phyloP scores from a whole-genome alignment of 2,113 vertebrate species.

The Erythrocebus patas region DNA sequence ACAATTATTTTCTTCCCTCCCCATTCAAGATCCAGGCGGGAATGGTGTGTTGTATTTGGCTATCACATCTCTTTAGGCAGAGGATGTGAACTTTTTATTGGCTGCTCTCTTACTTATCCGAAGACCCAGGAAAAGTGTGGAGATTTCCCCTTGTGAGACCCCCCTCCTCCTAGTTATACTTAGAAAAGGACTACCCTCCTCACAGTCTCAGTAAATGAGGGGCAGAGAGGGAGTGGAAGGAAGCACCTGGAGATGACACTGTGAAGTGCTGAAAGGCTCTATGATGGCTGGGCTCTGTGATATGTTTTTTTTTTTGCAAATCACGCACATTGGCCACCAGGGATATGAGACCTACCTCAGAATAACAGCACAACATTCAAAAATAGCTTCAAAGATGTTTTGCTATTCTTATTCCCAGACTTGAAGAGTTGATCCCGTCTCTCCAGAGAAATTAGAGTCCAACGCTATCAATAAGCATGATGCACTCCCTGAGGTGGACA shows the following conservation, averaged over 20 bases:
- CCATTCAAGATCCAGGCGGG: background rate
- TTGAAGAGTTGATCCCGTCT: background rate
- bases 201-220: background rate
- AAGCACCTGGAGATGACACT: background rate
- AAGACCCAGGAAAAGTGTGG: conserved; percentile 14
- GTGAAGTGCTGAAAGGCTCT: background rate
- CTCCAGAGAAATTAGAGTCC: background rate
- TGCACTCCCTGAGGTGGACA: background rate
- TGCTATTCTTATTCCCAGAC: background rate
- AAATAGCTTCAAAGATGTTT: background rate
- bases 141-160: background rate
- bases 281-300: background rate
- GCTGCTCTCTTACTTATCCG: background rate
- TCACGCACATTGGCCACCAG: background rate
- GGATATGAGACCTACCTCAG: background rate
- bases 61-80: background rate
- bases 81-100: background rate
- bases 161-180: background rate
- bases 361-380: background rate
- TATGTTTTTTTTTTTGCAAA: background rate
- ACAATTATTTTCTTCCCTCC: background rate
- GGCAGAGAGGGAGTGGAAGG: background rate
- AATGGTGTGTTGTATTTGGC: background rate
- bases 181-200: background rate
- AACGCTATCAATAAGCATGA: background rate